Evolutionary conservation across 2,113 vertebrate species (phyloP).

Genomic region (Epinephelus moara): DNA sequence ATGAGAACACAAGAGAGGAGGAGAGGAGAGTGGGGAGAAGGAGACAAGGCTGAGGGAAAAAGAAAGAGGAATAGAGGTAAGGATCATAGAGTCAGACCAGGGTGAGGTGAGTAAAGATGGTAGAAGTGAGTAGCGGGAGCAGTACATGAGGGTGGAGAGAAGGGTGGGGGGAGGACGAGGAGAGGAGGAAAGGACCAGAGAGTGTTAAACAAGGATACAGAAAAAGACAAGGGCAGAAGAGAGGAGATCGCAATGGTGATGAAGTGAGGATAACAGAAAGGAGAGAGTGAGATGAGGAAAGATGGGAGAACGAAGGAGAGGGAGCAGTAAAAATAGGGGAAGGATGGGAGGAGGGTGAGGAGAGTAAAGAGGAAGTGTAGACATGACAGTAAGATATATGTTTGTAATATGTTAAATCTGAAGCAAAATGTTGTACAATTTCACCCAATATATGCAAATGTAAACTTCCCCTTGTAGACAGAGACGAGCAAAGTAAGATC

Average conservation of each 20-base stretch:
- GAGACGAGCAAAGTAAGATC: neutral
- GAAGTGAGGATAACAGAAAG: neutral
- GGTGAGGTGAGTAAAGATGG: neutral
- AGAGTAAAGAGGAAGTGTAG: neutral
- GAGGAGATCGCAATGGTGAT: neutral
- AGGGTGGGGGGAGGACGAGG: neutral
- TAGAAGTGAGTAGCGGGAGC: neutral
- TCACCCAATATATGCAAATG: neutral
- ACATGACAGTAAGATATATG: too few relatives aligned
- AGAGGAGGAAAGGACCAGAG: neutral
- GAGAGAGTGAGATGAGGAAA: neutral
- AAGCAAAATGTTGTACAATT: neutral
- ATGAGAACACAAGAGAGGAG: conserved; percentile 58
- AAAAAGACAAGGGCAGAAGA: conserved; percentile 10
- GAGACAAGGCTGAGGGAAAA: neutral
- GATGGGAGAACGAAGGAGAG: neutral
- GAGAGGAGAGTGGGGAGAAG: neutral
- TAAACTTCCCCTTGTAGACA: neutral
- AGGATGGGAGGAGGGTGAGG: neutral
- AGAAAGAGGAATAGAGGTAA: neutral
- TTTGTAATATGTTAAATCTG: neutral
- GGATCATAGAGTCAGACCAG: neutral
- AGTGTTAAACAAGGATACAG: neutral
- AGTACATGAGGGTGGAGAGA: neutral
- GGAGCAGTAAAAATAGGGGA: neutral